These are phyloP conservation scores for Xylota sylvarum DNA, from an alignment of 2,888 invertebrate species.

Conservation along the genomic window DNA sequence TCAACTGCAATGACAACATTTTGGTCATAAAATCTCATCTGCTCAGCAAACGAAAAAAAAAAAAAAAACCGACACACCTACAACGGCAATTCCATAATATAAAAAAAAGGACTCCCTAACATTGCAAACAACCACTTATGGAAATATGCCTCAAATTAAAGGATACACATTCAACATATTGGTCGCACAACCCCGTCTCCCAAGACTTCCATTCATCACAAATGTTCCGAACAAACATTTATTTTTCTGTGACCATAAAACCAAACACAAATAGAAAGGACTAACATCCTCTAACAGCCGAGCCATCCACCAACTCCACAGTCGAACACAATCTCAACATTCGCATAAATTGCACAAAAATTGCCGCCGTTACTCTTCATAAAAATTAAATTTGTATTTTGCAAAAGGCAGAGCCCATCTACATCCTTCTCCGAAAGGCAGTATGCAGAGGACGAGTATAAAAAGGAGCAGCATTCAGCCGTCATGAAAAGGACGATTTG, in stretches of 20 bases:
- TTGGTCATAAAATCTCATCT: slow-evolving; percentile 57
- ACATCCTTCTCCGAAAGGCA: not conserved
- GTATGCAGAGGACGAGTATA: slow-evolving; percentile 35
- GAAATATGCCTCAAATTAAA: slow-evolving; percentile 74
- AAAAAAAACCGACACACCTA: slow-evolving; percentile 27
- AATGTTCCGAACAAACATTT: slow-evolving; percentile 73
- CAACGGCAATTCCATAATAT: slow-evolving; percentile 22
- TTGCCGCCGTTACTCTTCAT: slow-evolving; percentile 77
- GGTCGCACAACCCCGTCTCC: slow-evolving; percentile 5
- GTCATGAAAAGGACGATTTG: slow-evolving; percentile 67
- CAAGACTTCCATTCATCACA: slow-evolving; percentile 60
- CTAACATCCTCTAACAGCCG: slow-evolving; percentile 56
- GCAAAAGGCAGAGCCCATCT: slow-evolving; percentile 26
- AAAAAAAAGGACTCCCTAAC: slow-evolving; percentile 34
- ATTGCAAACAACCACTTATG: slow-evolving; percentile 68
- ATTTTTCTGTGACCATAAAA: slow-evolving; percentile 75
- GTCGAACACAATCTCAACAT: slow-evolving; percentile 71
- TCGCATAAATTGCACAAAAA: slow-evolving; percentile 76
- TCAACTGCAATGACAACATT: slow-evolving; percentile 44
- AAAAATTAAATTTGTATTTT: slow-evolving; percentile 77
- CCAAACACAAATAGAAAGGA: slow-evolving; percentile 76
- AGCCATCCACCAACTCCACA: slow-evolving; percentile 20
- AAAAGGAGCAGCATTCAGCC: slow-evolving; percentile 67
- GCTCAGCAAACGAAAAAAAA: slow-evolving; percentile 15
- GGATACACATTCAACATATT: slow-evolving; percentile 70